Evolutionary conservation across 2,888 invertebrate genomes (phyloP), one percentile per base, ranked within the genome.

Genomic region (Acanthosoma haemorrhoidale): DNA sequence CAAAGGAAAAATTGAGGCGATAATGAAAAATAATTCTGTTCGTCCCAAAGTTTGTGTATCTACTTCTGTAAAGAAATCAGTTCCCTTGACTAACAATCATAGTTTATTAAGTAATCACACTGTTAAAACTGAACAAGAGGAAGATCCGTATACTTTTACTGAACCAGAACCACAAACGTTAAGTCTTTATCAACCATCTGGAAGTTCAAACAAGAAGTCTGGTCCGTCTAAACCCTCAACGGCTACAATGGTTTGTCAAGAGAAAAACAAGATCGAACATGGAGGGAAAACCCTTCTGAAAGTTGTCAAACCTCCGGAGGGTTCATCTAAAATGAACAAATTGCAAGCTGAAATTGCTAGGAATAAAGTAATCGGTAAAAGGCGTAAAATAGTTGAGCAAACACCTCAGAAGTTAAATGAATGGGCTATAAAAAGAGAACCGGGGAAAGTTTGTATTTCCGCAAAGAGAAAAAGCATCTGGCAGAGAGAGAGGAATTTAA

Each of bases 1-100:
- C 69, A 76, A 76, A 70, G 76, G 76, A 59, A 76, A 76, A 73
- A 76, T 76, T 72, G 76, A 76, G 72, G 75, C 75, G 38, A 75
- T 76, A 39, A 69, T 76, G 73, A 76, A 75, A 71, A 76, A 76
- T 69, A 75, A 75, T 51, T 68, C 75, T 9, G 73, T 74, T 36
- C 71, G 75, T 11, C 72, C 75, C 1, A 74, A 75, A 71, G 68
- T 71, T 60, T 72, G 73, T 69, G 34, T 71, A 32, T 60, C 67
- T 18, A 68, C 60, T 9, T 38, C 71, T n/a, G 38, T 51, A 13
- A 67, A 72, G 9, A 75, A 73, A 36, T 31, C 29, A 8, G 11
- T 70, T 13, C 38, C 70, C 13, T 43, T 60, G 9, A 57, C 67
- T n/a, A 73, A 69, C 31, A 70, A 71, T 18, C 68, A 69, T 18